phyloP scores from a whole-genome alignment of 2,797 vertebrate genomes.

The Columba guinea region DNA sequence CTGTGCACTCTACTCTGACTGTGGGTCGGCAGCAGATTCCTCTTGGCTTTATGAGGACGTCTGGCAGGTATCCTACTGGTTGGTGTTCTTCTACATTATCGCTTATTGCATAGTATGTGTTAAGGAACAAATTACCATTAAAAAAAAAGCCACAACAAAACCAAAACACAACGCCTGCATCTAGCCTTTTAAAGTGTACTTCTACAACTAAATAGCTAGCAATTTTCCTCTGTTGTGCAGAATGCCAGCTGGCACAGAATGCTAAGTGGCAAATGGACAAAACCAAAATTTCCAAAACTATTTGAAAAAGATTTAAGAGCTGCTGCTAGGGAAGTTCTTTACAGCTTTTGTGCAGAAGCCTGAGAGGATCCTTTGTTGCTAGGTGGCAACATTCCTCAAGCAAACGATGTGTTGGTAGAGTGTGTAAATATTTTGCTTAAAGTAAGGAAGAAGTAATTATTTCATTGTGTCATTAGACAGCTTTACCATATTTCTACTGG shows the following conservation, averaged over 20 bases:
- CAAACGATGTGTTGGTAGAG: background rate
- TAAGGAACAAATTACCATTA: background rate
- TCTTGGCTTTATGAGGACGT: background rate
- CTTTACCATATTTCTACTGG: background rate
- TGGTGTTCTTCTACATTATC: background rate
- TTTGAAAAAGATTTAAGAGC: slow-evolving; percentile 8
- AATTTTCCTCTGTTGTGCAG: slow-evolving; percentile 2
- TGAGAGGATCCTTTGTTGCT: background rate
- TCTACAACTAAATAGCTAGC: background rate
- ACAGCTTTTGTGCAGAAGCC: background rate
- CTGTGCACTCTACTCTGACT: background rate
- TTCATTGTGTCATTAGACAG: background rate
- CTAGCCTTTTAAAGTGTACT: slow-evolving; percentile 26
- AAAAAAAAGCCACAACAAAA: background rate
- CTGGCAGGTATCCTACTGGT: background rate
- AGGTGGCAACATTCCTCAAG: slow-evolving; percentile 52
- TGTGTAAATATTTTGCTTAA: background rate
- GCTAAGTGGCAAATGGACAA: slow-evolving; percentile 32
- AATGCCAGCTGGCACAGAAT: slow-evolving; percentile 27
- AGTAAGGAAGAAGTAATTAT: background rate
- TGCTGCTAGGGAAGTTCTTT: background rate
- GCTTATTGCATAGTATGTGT: background rate
- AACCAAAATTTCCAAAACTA: background rate
- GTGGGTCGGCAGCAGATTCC: background rate
- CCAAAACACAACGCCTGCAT: background rate